These are phyloP conservation scores for Beris morrisii DNA, from an alignment of 2,888 invertebrate genomes.

Conservation along the genomic window DNA sequence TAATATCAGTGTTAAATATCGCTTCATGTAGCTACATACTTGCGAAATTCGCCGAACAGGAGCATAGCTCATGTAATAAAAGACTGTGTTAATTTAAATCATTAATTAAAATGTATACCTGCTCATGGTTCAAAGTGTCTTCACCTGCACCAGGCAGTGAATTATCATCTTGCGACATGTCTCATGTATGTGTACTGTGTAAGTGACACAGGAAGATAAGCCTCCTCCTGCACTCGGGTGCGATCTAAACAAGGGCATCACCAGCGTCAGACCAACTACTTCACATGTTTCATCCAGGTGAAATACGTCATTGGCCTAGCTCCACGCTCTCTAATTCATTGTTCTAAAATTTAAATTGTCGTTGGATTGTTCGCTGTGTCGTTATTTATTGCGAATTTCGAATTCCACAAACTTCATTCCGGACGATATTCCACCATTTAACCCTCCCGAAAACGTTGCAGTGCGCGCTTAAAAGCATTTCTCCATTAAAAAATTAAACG, in stretches of 20 bases:
- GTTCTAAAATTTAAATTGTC: conserved; percentile 25
- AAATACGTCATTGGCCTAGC: no score
- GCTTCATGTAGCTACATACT: no score
- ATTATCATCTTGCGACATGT: conserved; percentile 35
- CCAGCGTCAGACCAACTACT: no score
- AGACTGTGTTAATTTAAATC: conserved; percentile 43
- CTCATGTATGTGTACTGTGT: not conserved
- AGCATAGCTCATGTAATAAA: conserved; percentile 32
- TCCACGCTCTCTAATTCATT: not conserved
- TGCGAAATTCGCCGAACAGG: no score
- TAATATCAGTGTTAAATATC: no score
- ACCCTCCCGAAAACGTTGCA: conserved; percentile 2
- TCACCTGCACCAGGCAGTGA: conserved; percentile 42
- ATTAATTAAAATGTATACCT: conserved; percentile 40
- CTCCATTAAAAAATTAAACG: conserved; percentile 45
- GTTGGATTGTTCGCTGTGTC: conserved; percentile 2
- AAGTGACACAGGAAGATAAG: no score
- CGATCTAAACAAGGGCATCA: not conserved
- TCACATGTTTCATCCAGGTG: no score
- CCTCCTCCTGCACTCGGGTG: not conserved
- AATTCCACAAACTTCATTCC: conserved; percentile 19
- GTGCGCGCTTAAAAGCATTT: conserved; percentile 41
- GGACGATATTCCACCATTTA: conserved; percentile 4
- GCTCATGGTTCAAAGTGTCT: conserved; percentile 38
- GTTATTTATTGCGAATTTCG: conserved; percentile 26